A percentile compares a stretch with the other conserved stretches of the same genome.
Conservation (phyloP, 2,797 vertebrate genomes). For the Sebastes aleutianus region DNA sequence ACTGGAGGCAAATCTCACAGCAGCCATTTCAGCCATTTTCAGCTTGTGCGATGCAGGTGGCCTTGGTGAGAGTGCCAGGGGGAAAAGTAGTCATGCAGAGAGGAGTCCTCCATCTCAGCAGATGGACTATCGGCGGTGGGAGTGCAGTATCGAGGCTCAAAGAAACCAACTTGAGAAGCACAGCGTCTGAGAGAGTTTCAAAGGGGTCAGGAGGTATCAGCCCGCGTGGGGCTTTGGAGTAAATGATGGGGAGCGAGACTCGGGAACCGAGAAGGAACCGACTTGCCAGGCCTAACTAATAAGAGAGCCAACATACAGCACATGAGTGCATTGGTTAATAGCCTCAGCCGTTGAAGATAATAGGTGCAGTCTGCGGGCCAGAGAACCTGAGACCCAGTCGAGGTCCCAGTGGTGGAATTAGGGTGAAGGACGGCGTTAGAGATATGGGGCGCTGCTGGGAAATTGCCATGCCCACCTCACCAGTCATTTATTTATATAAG, state of each 20-base stretch:
- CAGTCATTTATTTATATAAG: conserved; percentile 76
- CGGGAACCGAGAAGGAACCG: conserved; percentile 18
- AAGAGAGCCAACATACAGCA: conserved; percentile 42
- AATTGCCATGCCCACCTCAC: conserved; percentile 46
- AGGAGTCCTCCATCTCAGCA: conserved; percentile 63
- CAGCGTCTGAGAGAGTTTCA: conserved; percentile 48
- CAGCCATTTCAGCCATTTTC: conserved; percentile 68
- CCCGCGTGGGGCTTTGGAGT: conserved; percentile 45
- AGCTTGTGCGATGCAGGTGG: conserved; percentile 60
- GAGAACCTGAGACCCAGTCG: conserved; percentile 50
- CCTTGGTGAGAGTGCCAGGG: conserved; percentile 26
- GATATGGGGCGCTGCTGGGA: conserved; percentile 45
- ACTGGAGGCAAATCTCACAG: conserved; percentile 64
- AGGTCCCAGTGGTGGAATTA: conserved; percentile 64
- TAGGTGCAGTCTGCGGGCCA: conserved; percentile 46
- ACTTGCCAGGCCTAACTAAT: conserved; percentile 42
- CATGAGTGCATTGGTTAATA: conserved; percentile 65
- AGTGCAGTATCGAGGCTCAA: conserved; percentile 45
- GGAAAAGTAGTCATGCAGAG: conserved; percentile 53
- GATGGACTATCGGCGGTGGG: conserved; percentile 58
- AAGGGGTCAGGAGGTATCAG: conserved; percentile 59
- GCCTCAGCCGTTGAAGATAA: conserved; percentile 60
- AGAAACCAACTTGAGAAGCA: conserved; percentile 57
- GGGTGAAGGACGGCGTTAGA: conserved; percentile 60
- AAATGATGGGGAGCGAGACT: conserved; percentile 56